Base-by-base conservation (phyloP, 2,888 invertebrate species). In the Unio pictorum region DNA sequence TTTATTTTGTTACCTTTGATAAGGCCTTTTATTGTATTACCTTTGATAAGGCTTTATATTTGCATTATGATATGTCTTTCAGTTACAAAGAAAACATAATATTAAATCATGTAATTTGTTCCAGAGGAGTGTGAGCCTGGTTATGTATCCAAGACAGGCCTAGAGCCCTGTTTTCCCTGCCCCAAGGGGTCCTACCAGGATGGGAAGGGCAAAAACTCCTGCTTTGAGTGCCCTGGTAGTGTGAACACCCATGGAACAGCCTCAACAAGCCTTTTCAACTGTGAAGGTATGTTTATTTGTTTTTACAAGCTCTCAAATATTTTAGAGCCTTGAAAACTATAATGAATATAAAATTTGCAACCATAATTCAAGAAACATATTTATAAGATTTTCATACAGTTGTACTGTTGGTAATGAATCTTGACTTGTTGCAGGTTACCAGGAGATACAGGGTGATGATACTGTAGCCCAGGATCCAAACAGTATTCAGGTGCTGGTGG, bases 41-140 rank as follows among this genome's bases (percentile, higher is more conserved):
- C 15, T 45, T 45, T 45, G 2, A 45, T 45, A 45, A 45, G 45
- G 45, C 45, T 45, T 11, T 15, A 15, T 11, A 45, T 3, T 34
- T 45, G 45, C 45, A 45, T 45, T 45, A 45, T 4, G 1, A 15
- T 45, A 15, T 45, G 45, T 45, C 15, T 45, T 45, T 45, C 45
- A 45, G 45, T 45, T 45, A 45, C 45, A 45, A 45, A 45, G 45
- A 11, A 45, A 45, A 45, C 15, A 15, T 23, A 61, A 18, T 15
- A 56, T 57, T 11, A 3, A 1, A 57, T 58, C 8, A 30, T 55
- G 17, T 18, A 4, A 3, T 61, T 26, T 64, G 15, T 86, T 86
- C 4, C 81, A 93, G 93, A 90, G 55, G 85, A 91, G 68, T 94
- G 94, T 82, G 90, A 90, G 18, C 92, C 93, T 1, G 94, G 94